A percentile compares a stretch with the other conserved stretches of the same genome.
phyloP scores from a whole-genome alignment of 2,888 invertebrate species.

The Kuschelorhynchus macadamiae region DNA sequence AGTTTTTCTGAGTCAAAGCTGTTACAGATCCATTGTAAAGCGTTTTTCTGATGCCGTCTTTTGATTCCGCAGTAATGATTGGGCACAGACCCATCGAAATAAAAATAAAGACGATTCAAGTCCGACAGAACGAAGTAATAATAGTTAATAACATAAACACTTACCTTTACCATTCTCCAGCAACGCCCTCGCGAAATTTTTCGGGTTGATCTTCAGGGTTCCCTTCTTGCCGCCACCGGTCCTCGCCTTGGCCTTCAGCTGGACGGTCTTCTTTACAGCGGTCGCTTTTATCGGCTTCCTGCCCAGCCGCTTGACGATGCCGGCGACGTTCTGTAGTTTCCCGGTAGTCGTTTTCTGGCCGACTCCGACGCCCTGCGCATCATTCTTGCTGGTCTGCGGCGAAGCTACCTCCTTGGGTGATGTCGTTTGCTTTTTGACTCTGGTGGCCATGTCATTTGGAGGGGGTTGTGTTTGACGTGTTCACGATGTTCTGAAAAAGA shows the following conservation, averaged over 20 bases:
- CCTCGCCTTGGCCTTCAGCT: conserved; percentile 61
- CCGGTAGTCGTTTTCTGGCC: conserved; percentile 41
- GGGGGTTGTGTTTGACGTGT: neutral
- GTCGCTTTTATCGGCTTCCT: conserved; percentile 54
- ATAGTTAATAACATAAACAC: conserved; percentile 41
- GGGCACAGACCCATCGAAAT: no score
- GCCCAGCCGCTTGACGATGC: conserved; percentile 53
- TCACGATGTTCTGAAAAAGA: no score
- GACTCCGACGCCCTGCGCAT: conserved; percentile 30
- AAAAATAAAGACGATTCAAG: no score
- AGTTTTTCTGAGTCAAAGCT: no score
- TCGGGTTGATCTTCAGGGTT: conserved; percentile 55
- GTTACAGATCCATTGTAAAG: no score
- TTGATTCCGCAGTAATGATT: no score
- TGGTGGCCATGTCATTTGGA: conserved; percentile 68
- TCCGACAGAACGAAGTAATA: no score
- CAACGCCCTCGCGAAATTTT: conserved; percentile 60
- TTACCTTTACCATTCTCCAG: conserved; percentile 59
- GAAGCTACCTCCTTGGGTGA: conserved; percentile 60
- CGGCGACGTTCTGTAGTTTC: conserved; percentile 27
- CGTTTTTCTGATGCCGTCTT: no score
- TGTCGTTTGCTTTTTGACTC: conserved; percentile 65
- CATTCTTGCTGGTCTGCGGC: conserved; percentile 56
- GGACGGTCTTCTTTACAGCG: conserved; percentile 54
- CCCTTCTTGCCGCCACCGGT: conserved; percentile 42